phyloP scores from a whole-genome alignment of 2,888 invertebrate genomes.

The Andricus quercusramuli region DNA sequence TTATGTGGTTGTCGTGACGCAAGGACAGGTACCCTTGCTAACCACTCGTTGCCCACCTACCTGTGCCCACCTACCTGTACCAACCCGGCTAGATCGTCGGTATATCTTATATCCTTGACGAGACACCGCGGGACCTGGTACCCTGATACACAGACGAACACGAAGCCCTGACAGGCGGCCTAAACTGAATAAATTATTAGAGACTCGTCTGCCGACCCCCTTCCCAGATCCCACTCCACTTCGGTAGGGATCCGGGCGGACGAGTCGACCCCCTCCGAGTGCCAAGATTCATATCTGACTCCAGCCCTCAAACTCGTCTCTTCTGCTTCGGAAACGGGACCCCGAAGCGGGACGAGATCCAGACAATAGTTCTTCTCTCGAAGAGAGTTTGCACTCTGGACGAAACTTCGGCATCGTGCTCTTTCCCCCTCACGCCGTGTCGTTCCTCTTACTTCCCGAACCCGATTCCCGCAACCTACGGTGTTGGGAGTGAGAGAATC shows the following conservation, averaged over 20 bases:
- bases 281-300: conserved; percentile 74
- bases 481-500: conserved; percentile 50
- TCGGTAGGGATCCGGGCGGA: conserved; percentile 52
- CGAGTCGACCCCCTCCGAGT: conserved; percentile 49
- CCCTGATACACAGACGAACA: conserved; percentile 47
- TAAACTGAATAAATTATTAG: conserved; percentile 76
- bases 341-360: conserved; percentile 75
- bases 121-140: conserved; percentile 45
- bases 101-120: conserved; percentile 44
- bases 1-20: conserved; percentile 26
- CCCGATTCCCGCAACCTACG: conserved; percentile 48
- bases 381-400: conserved; percentile 51
- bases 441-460: conserved; percentile 47
- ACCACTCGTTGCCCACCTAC: conserved; percentile 27
- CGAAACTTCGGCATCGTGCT: conserved; percentile 58
- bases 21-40: conserved; percentile 26
- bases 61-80: conserved; percentile 29
- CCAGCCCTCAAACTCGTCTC: conserved; percentile 63
- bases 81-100: conserved; percentile 18
- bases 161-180: conserved; percentile 62
- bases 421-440: conserved; percentile 48
- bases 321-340: conserved; percentile 72
- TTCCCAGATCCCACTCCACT: conserved; percentile 45
- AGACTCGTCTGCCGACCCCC: conserved; percentile 58
- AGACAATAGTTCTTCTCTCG: conserved; percentile 65